Base-by-base conservation (phyloP, 2,888 invertebrate genomes). In the Lochmaea capreae region DNA sequence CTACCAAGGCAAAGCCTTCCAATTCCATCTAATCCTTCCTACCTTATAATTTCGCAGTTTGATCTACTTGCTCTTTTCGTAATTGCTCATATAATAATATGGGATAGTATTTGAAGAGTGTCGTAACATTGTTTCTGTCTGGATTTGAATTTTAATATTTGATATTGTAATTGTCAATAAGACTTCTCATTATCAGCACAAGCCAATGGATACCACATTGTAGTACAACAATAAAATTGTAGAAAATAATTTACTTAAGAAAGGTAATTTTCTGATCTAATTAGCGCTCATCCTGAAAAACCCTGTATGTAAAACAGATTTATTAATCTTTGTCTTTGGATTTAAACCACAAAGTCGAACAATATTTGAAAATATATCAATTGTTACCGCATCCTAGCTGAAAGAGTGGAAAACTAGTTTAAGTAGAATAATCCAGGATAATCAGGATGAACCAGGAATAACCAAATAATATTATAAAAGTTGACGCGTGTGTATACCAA, bases 401-500 rank as follows among this genome's bases (percentile, higher is more conserved):
- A 52, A 52, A 52, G 54, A 54, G 9, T 10, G 16, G 18, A 16
- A 54, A 54, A 54, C 54, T 54, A 16, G 10, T 54, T 54, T 18
- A 54, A 54, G 54, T 54, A 67, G 16, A 16, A 59, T 68, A 70
- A 70, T 57, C 63, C 63, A 54, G 63, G 54, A 63, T 70, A 54
- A 70, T 70, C 63, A 57, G 70, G 62, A 63, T 63, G 63, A 70
- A 70, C 49, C 3, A 18, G 33, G 42, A 58, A 69, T 69, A 62
- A 62, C 57, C 16, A 54, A 70, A 68, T 62, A 69, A 70, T 63
- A 70, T 54, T 54, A 54, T 54, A 54, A 70, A 63, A 70, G 43
- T 49, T 54, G 57, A 57, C 46, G 54, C 70, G 62, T 63, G 70
- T 49, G 54, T 69, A 52, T 26, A 54, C 46, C 49, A 3, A 67